These are phyloP conservation scores for Cyphomyrmex costatus DNA, from an alignment of 1,140 invertebrate genomes.

Conservation along the genomic window DNA sequence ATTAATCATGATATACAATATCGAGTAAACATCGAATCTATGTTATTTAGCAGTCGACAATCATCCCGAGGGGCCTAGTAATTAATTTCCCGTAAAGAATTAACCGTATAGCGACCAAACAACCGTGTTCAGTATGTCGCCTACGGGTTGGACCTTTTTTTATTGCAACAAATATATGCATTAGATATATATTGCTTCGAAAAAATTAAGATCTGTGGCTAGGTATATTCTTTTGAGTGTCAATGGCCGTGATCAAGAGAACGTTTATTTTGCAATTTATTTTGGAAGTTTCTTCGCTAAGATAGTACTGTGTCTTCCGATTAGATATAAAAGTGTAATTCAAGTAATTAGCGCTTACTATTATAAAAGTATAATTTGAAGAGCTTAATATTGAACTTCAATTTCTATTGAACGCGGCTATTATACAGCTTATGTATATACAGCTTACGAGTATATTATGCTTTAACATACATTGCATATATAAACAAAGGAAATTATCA, in stretches of 20 bases:
- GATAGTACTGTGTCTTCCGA: too few relatives aligned
- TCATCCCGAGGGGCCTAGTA: constrained; percentile 4
- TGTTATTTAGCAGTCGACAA: constrained; percentile 30
- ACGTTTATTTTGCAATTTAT: too few relatives aligned
- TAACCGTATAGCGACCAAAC: not conserved
- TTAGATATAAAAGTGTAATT: too few relatives aligned
- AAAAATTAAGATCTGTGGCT: not conserved
- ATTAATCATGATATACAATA: constrained; percentile 58
- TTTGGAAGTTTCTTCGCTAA: too few relatives aligned
- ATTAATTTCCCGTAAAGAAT: constrained; percentile 53
- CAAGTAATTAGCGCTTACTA: too few relatives aligned
- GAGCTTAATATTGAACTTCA: too few relatives aligned
- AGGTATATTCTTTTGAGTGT: not conserved
- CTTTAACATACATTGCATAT: too few relatives aligned
- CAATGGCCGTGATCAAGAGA: not conserved
- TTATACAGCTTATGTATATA: too few relatives aligned
- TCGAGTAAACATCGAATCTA: constrained; percentile 7
- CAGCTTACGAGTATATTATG: too few relatives aligned
- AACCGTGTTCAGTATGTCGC: not conserved
- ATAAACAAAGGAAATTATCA: not conserved
- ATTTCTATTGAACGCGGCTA: too few relatives aligned
- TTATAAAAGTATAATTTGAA: too few relatives aligned
- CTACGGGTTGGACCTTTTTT: not conserved
- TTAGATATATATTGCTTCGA: not conserved
- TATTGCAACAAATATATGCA: not conserved